phyloP scores from a whole-genome alignment of 2,113 vertebrate genomes.

The Condylura cristata region DNA sequence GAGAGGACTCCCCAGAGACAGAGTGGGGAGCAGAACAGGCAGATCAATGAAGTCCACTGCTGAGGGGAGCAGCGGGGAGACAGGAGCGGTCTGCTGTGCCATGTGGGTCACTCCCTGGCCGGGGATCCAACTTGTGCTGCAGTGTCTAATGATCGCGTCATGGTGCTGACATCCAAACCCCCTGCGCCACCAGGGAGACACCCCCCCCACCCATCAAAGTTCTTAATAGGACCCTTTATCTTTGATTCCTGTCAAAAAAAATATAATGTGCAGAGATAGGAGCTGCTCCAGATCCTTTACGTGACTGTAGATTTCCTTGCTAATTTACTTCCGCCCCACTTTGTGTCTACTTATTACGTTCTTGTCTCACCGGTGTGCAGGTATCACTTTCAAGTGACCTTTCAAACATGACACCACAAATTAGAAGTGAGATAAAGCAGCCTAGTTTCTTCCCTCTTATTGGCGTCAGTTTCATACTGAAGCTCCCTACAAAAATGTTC shows the following conservation, averaged over 20 bases:
- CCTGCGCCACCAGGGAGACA: too few species aligned
- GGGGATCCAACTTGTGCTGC: too few species aligned
- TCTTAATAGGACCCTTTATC: not conserved
- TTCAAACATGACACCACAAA: not conserved
- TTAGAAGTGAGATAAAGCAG: not conserved
- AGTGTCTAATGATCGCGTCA: too few species aligned
- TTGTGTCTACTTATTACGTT: not conserved
- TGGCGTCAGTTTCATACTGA: not conserved
- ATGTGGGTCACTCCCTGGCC: too few species aligned
- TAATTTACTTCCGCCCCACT: not conserved
- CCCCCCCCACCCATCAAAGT: not conserved
- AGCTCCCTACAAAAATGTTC: not conserved
- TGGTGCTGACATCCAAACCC: too few species aligned
- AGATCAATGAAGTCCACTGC: too few species aligned
- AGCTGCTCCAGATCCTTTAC: not conserved
- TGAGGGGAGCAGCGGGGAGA: too few species aligned
- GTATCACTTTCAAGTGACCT: not conserved
- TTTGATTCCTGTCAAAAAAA: not conserved
- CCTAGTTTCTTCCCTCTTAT: not conserved
- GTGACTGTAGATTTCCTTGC: not conserved
- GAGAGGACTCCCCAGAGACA: too few species aligned
- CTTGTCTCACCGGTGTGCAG: not conserved
- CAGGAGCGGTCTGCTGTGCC: too few species aligned
- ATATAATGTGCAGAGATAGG: not conserved
- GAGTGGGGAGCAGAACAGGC: too few species aligned